These are phyloP conservation scores for Apis florea DNA, from an alignment of 1,140 invertebrate species.

Conservation along the genomic window DNA sequence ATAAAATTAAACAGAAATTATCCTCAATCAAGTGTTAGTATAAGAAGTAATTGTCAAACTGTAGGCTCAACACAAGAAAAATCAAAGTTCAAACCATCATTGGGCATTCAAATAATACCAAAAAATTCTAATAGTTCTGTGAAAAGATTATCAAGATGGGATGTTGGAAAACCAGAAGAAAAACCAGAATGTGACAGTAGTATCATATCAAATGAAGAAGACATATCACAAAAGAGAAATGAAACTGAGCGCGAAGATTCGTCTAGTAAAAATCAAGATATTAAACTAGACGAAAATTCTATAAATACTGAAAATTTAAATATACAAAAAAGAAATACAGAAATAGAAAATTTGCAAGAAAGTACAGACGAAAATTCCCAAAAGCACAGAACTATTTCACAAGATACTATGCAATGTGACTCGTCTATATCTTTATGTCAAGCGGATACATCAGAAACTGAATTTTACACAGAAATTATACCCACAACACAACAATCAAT, in stretches of 20 bases:
- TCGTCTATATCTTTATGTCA: conserved; percentile 60
- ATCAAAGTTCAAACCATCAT: conserved; percentile 75
- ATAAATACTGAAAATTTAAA: neutral
- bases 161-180: conserved; percentile 76
- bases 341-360: conserved; percentile 3
- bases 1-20: conserved; percentile 64
- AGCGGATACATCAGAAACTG: conserved; percentile 42
- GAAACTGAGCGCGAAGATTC: conserved; percentile 32
- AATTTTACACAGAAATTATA: conserved; percentile 35
- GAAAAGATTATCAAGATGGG: conserved; percentile 80
- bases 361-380: conserved; percentile 9
- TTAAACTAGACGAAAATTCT: conserved; percentile 36
- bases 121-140: conserved; percentile 61
- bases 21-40: conserved; percentile 60
- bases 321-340: conserved; percentile 15
- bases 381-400: conserved; percentile 2
- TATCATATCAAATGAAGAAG: conserved; percentile 70
- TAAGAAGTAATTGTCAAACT: conserved; percentile 66
- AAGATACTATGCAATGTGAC: conserved; percentile 59
- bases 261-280: conserved; percentile 19
- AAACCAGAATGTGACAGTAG: conserved; percentile 69
- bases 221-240: conserved; percentile 70
- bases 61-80: conserved; percentile 64
- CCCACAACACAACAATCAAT: neutral
- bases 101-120: conserved; percentile 77